Conservation (phyloP, 1,140 invertebrate genomes). For the Varroa destructor region DNA sequence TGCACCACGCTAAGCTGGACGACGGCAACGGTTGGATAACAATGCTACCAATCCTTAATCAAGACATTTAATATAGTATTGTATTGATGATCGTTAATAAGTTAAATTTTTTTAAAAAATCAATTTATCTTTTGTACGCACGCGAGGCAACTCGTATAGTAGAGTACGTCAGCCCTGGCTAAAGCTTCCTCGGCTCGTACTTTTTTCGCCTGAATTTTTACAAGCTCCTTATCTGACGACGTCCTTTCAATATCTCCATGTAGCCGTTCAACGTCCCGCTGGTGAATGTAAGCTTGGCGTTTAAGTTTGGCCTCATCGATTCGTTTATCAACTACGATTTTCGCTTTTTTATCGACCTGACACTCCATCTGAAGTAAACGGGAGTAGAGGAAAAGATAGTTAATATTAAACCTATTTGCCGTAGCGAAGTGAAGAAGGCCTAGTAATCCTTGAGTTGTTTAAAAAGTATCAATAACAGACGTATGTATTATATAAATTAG, state of each 20-base stretch:
- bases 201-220: constrained; percentile 69
- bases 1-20: too few relatives aligned
- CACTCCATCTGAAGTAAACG: constrained; percentile 50
- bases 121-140: neutral
- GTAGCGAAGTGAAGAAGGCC: too few relatives aligned
- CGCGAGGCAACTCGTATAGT: constrained; percentile 68
- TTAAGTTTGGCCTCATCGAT: constrained; percentile 68
- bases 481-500: constrained; percentile 27
- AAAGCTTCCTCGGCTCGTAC: constrained; percentile 77
- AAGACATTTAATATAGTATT: too few relatives aligned
- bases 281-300: constrained; percentile 63
- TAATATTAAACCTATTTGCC: constrained; percentile 24
- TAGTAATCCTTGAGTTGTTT: constrained; percentile 4
- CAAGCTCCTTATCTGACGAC: constrained; percentile 50
- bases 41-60: too few relatives aligned
- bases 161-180: constrained; percentile 78
- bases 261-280: constrained; percentile 71
- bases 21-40: too few relatives aligned
- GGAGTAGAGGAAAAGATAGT: neutral
- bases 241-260: constrained; percentile 50
- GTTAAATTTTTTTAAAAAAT: too few relatives aligned
- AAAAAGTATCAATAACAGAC: constrained; percentile 16
- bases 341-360: constrained; percentile 69
- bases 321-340: constrained; percentile 66
- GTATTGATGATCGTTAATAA: too few relatives aligned